Base-by-base conservation (phyloP, 1,140 invertebrate species). In the Drosophila ercepeae region DNA sequence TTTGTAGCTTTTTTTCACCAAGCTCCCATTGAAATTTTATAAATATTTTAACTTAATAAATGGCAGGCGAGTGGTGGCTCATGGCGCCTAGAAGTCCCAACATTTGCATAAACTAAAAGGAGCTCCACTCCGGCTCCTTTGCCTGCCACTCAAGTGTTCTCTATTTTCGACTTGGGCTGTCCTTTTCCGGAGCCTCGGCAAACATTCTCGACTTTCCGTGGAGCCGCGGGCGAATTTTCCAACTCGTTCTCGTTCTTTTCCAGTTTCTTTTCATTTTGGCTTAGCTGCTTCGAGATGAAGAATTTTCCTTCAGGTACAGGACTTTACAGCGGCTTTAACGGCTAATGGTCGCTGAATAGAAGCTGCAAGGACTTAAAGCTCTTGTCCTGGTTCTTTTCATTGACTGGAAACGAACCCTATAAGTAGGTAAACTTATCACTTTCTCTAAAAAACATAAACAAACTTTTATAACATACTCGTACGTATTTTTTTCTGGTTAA, bases 21-120 rank as follows among this genome's bases (percentile, higher is more conserved):
- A 46, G 59, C 54, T 49, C 65, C 78, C 65, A 77, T 73, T 77
- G 77, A 82, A 74, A 83, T 70, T 83, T 77, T 83, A 78, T 83
- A 83, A 83, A 83, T 83, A 83, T 78, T 83, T 74, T 75, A 84
- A 83, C 63, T 65, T 83, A 78, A 83, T 83, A 83, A 84, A 83
- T 83, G 74, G 64, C 36, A 36, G 52, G 59, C 69, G 59, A 48
- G 57, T 67, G 76, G 63, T 61, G 49, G 79, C 49, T 54, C 14
- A 32, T 48, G 78, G 55, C 73, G 73, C 78, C 78, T 59, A 36
- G 25, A 63, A 68, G 63, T 53, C 59, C 64, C 51, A 57, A 59
- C 45, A 84, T 83, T 83, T 84, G 55, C 79, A 83, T 83, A 78
- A 83, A 75, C 78, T 78, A 45, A 58, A 64, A 52, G 45, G 9